Conservation (phyloP, 1,140 invertebrate species). For the Gryllus bimaculatus region DNA sequence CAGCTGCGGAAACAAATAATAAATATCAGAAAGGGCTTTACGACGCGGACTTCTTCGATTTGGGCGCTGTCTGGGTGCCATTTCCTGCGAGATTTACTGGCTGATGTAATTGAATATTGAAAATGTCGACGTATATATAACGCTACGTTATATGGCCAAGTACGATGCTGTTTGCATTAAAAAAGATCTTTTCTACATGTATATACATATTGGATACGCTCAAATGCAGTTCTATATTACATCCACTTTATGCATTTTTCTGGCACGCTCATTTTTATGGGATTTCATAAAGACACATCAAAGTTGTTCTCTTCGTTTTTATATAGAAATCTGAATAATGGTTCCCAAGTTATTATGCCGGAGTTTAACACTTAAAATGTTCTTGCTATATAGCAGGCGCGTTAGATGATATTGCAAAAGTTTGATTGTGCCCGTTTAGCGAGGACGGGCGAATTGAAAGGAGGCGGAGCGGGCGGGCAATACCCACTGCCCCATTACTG, state of each 20-base stretch:
- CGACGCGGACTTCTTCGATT: constrained; percentile 14
- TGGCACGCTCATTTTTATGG: background rate
- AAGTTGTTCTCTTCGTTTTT: constrained; percentile 5
- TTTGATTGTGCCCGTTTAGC: constrained; percentile 1
- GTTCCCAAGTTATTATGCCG: constrained; percentile 1
- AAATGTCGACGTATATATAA: constrained; percentile 18
- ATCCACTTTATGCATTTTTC: background rate
- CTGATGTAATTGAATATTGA: constrained; percentile 21
- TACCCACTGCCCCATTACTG: background rate
- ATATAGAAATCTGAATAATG: constrained; percentile 6
- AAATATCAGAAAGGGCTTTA: constrained; percentile 17
- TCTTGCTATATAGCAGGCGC: constrained; percentile 3
- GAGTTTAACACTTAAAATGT: constrained; percentile 5
- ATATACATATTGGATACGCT: constrained; percentile 5
- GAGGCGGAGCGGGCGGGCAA: background rate
- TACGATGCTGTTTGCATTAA: constrained; percentile 3
- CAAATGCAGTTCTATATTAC: constrained; percentile 5
- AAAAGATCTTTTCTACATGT: background rate
- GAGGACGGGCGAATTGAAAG: background rate
- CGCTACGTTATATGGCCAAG: constrained; percentile 11
- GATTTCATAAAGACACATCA: constrained; percentile 5
- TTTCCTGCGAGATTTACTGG: constrained; percentile 17
- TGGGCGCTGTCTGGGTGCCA: constrained; percentile 13
- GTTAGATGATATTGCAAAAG: constrained; percentile 5
- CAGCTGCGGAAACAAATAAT: constrained; percentile 17